phyloP scores from a whole-genome alignment of 2,888 invertebrate genomes.

The Carabus problematicus region DNA sequence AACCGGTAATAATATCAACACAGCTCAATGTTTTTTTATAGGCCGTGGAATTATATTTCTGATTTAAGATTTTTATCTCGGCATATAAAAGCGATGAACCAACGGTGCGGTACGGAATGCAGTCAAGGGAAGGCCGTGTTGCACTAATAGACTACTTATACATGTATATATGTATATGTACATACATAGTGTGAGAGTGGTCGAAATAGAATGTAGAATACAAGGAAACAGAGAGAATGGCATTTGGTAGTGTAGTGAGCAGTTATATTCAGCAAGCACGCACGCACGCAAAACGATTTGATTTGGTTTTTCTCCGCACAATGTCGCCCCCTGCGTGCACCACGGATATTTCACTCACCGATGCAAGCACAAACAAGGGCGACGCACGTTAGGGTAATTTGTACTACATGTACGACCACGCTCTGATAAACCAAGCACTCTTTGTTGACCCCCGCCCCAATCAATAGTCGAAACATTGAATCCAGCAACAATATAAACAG shows the following conservation, averaged over 20 bases:
- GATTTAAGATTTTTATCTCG: constrained; percentile 49
- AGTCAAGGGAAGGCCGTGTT: neutral
- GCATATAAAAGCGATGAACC: constrained; percentile 44
- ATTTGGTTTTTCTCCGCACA: constrained; percentile 2
- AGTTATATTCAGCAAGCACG: constrained; percentile 24
- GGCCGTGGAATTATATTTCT: constrained; percentile 46
- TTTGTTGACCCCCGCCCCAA: too few species aligned
- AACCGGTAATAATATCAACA: constrained; percentile 33
- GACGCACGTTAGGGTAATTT: too few species aligned
- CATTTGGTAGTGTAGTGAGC: neutral
- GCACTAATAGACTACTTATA: constrained; percentile 42
- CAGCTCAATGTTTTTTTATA: constrained; percentile 20
- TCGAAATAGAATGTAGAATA: too few species aligned
- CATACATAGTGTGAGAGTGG: too few species aligned
- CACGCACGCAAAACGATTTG: constrained; percentile 9
- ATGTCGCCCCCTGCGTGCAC: neutral
- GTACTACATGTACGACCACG: too few species aligned
- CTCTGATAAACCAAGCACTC: too few species aligned
- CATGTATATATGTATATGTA: too few species aligned
- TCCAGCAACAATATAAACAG: too few species aligned
- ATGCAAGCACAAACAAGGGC: too few species aligned
- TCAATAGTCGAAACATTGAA: too few species aligned
- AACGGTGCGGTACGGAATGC: neutral
- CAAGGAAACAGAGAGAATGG: too few species aligned
- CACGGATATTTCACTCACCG: too few species aligned